Percentiles rank a stretch among this genome's conserved stretches.
phyloP scores from a whole-genome alignment of 2,888 invertebrate species.

The Nomada lathburiana region DNA sequence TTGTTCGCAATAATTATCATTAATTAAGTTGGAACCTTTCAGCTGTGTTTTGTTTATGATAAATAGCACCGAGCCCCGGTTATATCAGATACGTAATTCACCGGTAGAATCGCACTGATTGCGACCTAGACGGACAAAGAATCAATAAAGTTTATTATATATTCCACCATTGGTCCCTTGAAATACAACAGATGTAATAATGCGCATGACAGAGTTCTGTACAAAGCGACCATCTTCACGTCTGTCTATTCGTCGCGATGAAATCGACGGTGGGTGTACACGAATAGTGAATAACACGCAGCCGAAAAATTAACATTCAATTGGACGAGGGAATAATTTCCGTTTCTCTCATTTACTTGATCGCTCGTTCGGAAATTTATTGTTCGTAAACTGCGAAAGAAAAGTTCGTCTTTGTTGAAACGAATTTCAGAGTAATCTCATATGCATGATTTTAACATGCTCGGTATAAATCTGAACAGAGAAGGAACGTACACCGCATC shows the following conservation, averaged over 20 bases:
- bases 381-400: neutral
- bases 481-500: slow-evolving; percentile 5
- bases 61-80: neutral
- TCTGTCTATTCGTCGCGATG: slow-evolving; percentile 47
- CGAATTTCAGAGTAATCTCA: neutral
- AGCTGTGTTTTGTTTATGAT: neutral
- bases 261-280: slow-evolving; percentile 46
- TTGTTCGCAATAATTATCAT: too few species aligned
- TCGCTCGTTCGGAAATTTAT: neutral
- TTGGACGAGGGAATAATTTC: neutral
- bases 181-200: slow-evolving; percentile 55
- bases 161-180: slow-evolving; percentile 42
- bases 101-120: slow-evolving; percentile 36
- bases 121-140: slow-evolving; percentile 5
- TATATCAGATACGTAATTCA: neutral
- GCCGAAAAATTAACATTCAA: neutral
- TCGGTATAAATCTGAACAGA: slow-evolving; percentile 10
- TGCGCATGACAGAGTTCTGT: slow-evolving; percentile 54
- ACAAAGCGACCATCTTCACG: slow-evolving; percentile 54
- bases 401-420: neutral
- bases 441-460: too few species aligned
- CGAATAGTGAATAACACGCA: slow-evolving; percentile 21
- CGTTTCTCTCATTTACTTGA: neutral
- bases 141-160: slow-evolving; percentile 55
- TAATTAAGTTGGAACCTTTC: too few species aligned